Evolutionary conservation across 1,140 invertebrate genomes (phyloP), one percentile per base, ranked within the genome.

Genomic region (Caenorhabditis brenneri): DNA sequence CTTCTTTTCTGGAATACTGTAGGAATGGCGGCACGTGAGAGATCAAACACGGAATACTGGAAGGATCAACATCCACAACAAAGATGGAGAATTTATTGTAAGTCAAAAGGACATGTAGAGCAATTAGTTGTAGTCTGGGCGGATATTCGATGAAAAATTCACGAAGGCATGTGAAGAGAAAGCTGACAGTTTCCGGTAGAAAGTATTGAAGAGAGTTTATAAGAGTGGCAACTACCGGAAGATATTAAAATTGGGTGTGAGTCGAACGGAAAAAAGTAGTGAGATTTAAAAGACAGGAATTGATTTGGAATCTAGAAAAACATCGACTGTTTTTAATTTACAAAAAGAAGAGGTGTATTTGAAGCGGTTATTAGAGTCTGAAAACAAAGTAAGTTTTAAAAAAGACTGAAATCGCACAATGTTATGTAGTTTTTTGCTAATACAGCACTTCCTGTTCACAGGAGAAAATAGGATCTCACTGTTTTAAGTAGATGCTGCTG

Each of bases 21-120:
- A 9, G 65, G 27, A 27, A 19, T 42, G 65, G 36, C 65, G 3
- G 65, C 65, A 24, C 65, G 65, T 74, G 65, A 74, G 10, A 42
- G 36, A 24, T 74, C 65, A 7, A 74, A 74, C 27, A 42, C 19
- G 10, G 65, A 74, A n/a, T 74, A 74, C 12, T 74, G 65, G 65
- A 74, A 74, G 15, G 65, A 74, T 42, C 65, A 74, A n/a, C 65
- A 74, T 42, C 65, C 65, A 42, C 65, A 74, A 42, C 65, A 74
- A 12, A 74, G 65, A 42, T 74, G 65, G 65, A 74, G 65, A 74
- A 74, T 74, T 74, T 74, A 74, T 74, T 74, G 65, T 74, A 74
- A 74, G 65, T 74, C 24, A n/a, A 27, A 6, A 4, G 24, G 36
- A 15, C 22, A 33, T 19, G 31, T 15, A 2, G 31, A 33, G 16